phyloP scores from a whole-genome alignment of 2,888 invertebrate genomes.

The Clivina fossor region DNA sequence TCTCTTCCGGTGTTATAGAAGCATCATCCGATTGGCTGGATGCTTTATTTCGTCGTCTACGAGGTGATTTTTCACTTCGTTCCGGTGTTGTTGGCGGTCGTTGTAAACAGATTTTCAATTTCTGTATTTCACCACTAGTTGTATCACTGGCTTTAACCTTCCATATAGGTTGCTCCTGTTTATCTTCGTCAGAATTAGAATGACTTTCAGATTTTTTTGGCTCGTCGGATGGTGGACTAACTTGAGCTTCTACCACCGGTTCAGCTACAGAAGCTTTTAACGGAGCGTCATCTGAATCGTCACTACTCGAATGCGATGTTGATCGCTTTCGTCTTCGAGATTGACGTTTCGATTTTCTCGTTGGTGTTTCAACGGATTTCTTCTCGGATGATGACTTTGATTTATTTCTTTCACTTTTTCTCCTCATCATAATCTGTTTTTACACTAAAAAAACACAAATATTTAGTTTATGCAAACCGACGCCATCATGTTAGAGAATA shows the following conservation, averaged over 20 bases:
- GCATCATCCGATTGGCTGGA: slow-evolving; percentile 58
- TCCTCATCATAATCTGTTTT: slow-evolving; percentile 60
- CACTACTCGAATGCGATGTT: slow-evolving; percentile 49
- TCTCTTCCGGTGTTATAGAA: slow-evolving; percentile 55
- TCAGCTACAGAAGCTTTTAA: slow-evolving; percentile 36
- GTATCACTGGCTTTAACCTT: slow-evolving; percentile 58
- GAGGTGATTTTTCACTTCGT: slow-evolving; percentile 55
- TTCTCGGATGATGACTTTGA: slow-evolving; percentile 67
- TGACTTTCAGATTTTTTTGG: slow-evolving; percentile 27
- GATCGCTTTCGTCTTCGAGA: slow-evolving; percentile 54
- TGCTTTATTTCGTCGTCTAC: slow-evolving; percentile 58
- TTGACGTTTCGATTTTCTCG: slow-evolving; percentile 52
- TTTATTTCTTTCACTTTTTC: slow-evolving; percentile 72
- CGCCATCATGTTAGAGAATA: slow-evolving; percentile 26
- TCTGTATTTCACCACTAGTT: slow-evolving; percentile 63
- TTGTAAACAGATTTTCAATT: slow-evolving; percentile 65
- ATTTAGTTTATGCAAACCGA: slow-evolving; percentile 19
- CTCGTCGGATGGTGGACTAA: slow-evolving; percentile 17
- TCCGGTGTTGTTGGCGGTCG: slow-evolving; percentile 61
- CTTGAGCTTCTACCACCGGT: slow-evolving; percentile 34
- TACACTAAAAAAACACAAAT: slow-evolving; percentile 16
- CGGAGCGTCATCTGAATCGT: slow-evolving; percentile 44
- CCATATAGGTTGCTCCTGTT: slow-evolving; percentile 56
- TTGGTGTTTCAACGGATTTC: slow-evolving; percentile 50
- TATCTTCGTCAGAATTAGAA: slow-evolving; percentile 42